Conservation (phyloP, 2,888 invertebrate species). For the Agonopterix subpropinquella region DNA sequence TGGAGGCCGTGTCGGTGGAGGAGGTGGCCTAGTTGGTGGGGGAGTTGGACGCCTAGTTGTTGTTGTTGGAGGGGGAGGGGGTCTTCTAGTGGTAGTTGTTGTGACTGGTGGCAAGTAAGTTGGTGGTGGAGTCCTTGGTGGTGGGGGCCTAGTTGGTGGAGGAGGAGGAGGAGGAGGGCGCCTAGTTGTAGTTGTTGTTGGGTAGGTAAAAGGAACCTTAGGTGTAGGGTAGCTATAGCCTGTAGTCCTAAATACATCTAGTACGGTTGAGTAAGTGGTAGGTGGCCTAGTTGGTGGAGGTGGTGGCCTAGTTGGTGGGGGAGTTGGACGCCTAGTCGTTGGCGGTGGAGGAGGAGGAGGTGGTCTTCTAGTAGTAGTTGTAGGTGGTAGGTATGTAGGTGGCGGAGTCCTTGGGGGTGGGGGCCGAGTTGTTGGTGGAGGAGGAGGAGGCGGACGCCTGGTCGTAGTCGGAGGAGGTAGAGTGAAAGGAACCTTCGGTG, state of each 20-base stretch:
- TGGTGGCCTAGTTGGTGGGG: conserved; percentile 15
- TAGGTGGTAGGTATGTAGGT: conserved; percentile 13
- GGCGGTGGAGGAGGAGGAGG: conserved; percentile 16
- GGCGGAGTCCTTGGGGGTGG: conserved; percentile 13
- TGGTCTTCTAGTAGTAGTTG: conserved; percentile 14
- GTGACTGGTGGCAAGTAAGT: conserved; percentile 12
- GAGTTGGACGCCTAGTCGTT: conserved; percentile 18
- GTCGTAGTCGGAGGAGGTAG: conserved; percentile 9
- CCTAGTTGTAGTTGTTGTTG: conserved; percentile 18
- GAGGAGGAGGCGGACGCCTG: conserved; percentile 16
- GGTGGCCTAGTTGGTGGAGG: conserved; percentile 14
- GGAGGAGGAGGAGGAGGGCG: conserved; percentile 16
- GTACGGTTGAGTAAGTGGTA: conserved; percentile 8
- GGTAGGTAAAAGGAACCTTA: conserved; percentile 9
- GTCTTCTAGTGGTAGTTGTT: conserved; percentile 14
- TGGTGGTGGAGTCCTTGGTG: conserved; percentile 15
- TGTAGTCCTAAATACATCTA: conserved; percentile 6
- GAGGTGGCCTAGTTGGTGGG: conserved; percentile 14
- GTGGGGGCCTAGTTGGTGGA: conserved; percentile 16
- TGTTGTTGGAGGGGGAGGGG: conserved; percentile 15
- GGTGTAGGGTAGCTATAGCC: conserved; percentile 11
- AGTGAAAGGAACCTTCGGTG: conserved; percentile 24
- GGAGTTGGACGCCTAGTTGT: conserved; percentile 19
- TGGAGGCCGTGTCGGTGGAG: conserved; percentile 10
- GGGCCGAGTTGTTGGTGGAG: conserved; percentile 11